Evolutionary conservation across 2,797 vertebrate genomes (phyloP), one percentile per base, ranked within the genome.

Genomic region (Tiaroga cobitis): DNA sequence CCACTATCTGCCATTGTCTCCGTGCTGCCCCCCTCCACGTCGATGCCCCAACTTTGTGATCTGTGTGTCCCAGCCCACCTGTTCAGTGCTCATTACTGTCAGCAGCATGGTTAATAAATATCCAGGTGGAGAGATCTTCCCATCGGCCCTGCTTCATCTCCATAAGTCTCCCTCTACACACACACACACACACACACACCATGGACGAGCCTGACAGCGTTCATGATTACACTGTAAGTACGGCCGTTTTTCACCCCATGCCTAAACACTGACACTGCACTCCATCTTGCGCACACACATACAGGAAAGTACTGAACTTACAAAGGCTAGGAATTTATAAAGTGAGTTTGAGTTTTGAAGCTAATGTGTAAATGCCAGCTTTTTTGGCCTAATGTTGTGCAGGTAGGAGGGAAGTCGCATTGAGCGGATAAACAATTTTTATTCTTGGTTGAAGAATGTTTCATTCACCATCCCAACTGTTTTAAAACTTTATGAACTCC

Each of bases 161-260:
- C 91, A 83, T 86, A 92, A 90, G 92, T 92, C 87, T 94, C 91
- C 89, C 91, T 92, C 63, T 80, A 68, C 81, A 70, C 84, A 73
- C 73, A 85, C 92, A 93, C 80, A 75, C 68, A 72, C 80, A 72
- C 80, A 75, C 56, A 73, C 76, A 76, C 76, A 74, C 86, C 19
- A 26, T 88, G 80, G 80, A 92, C 91, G 91, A 86, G 88, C 91
- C 94, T 95, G 95, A 95, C 94, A 94, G 93, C 88, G 92, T 93
- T 94, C 94, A 95, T 96, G 94, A 95, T 96, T 96, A 95, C 95
- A 95, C 94, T 92, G 93, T 95, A 95, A 96, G 94, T 92, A 93
- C 92, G 92, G 93, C 94, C 94, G 93, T 96, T 95, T 95, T 95
- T 96, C 95, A 96, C 93, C 94, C 92, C 93, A 93, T 94, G 93